Percentiles rank a stretch among this genome's conserved stretches.
phyloP scores from a whole-genome alignment of 2,888 invertebrate species.

The Aspidiotus destructor region DNA sequence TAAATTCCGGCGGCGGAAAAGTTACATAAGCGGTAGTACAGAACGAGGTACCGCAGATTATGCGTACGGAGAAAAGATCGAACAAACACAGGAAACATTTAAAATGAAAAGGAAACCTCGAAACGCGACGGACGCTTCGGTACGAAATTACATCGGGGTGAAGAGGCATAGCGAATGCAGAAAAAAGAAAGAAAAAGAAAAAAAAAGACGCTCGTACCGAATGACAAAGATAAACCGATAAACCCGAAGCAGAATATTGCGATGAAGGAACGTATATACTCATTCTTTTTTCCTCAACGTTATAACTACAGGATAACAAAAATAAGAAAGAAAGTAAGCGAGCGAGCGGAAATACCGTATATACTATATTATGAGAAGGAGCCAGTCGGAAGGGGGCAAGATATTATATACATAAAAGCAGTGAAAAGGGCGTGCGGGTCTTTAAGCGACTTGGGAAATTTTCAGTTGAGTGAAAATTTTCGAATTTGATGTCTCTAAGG shows the following conservation, averaged over 20 bases:
- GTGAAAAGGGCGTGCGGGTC: too few relatives aligned
- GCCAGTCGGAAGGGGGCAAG: too few relatives aligned
- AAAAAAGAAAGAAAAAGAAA: neutral
- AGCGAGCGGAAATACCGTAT: conserved; percentile 5
- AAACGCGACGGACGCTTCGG: conserved; percentile 25
- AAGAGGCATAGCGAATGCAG: conserved; percentile 19
- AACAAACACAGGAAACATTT: conserved; percentile 27
- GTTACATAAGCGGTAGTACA: conserved; percentile 5
- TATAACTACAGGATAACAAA: conserved; percentile 14
- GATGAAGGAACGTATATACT: conserved; percentile 15
- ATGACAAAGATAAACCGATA: conserved; percentile 12
- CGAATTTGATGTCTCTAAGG: conserved; percentile 21
- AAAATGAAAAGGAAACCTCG: conserved; percentile 26
- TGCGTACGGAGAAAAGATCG: conserved; percentile 17
- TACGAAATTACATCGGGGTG: conserved; percentile 28
- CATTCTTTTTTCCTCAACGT: conserved; percentile 7
- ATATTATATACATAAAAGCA: too few relatives aligned
- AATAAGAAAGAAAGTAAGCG: conserved; percentile 10
- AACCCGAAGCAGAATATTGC: conserved; percentile 20
- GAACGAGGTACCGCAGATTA: conserved; percentile 1
- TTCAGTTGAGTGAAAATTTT: conserved; percentile 11
- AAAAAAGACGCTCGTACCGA: conserved; percentile 1
- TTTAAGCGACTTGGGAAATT: conserved; percentile 26
- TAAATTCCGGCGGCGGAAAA: neutral
- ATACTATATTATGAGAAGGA: neutral